Evolutionary conservation across 2,113 vertebrate species (phyloP).

Genomic region (Plecotus auritus): DNA sequence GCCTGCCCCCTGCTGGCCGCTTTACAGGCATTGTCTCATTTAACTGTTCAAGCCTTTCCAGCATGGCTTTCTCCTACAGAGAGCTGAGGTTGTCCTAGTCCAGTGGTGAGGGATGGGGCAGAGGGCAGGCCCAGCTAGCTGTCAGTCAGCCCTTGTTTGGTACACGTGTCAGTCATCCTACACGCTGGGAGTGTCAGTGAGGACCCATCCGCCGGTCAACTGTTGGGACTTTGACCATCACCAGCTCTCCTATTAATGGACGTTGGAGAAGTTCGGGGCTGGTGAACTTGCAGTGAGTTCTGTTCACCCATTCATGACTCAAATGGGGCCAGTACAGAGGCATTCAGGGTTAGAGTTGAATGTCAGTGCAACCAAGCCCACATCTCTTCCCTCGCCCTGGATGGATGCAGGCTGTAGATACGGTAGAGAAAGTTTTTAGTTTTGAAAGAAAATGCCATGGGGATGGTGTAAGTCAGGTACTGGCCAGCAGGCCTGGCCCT

Average conservation of each 20-base stretch:
- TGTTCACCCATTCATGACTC: no score
- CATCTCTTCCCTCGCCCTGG: not conserved
- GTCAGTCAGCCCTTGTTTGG: no score
- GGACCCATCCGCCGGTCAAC: not conserved
- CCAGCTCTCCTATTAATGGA: no score
- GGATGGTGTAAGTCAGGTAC: not conserved
- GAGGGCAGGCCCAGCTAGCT: not conserved
- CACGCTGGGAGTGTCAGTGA: not conserved
- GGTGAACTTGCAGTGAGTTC: not conserved
- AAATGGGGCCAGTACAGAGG: not conserved
- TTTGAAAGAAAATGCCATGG: not conserved
- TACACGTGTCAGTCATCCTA: not conserved
- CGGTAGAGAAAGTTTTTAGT: not conserved
- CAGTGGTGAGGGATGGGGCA: not conserved
- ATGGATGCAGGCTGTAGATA: not conserved
- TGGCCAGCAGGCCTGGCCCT: not conserved
- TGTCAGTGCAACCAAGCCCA: not conserved
- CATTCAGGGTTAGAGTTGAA: not conserved
- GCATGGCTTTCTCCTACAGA: not conserved
- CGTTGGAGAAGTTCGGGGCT: not conserved
- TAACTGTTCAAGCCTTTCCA: not conserved
- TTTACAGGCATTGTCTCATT: rapidly evolving
- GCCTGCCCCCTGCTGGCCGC: not conserved
- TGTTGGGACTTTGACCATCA: not conserved
- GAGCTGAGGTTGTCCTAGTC: not conserved